Percentiles rank a stretch among this genome's conserved stretches.
Evolutionary conservation across 2,113 vertebrate genomes (phyloP).

Genomic region (Leiothrix lutea): DNA sequence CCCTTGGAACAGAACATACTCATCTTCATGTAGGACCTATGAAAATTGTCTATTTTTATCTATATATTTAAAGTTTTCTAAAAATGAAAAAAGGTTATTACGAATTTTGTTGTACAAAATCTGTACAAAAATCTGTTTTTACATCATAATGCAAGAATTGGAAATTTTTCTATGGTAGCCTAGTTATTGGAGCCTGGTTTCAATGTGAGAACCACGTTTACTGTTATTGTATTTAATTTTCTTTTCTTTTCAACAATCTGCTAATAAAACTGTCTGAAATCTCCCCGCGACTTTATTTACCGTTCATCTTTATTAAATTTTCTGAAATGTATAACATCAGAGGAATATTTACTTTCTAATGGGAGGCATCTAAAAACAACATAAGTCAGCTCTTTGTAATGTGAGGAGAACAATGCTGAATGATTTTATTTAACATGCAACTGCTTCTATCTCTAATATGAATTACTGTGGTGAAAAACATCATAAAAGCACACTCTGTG

Average conservation of each 20-base stretch:
- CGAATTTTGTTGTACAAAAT: conserved; percentile 88
- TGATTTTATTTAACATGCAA: conserved; percentile 85
- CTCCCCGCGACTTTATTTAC: conserved; percentile 79
- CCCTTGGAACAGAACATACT: conserved; percentile 84
- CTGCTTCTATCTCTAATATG: conserved; percentile 83
- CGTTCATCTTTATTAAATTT: conserved; percentile 79
- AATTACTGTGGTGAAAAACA: conserved; percentile 82
- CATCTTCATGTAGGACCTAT: conserved; percentile 88
- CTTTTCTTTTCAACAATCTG: conserved; percentile 87
- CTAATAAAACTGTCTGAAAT: conserved; percentile 89
- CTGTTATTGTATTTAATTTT: conserved; percentile 87
- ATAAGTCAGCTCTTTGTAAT: conserved; percentile 84
- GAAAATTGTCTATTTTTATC: conserved; percentile 90
- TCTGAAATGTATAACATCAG: conserved; percentile 75
- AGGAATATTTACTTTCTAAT: conserved; percentile 85
- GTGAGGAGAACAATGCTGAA: conserved; percentile 76
- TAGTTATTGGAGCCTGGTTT: conserved; percentile 86
- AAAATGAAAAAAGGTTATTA: conserved; percentile 88
- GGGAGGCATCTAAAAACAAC: conserved; percentile 81
- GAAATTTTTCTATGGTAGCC: conserved; percentile 86
- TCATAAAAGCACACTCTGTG: conserved; percentile 82
- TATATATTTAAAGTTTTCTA: conserved; percentile 91
- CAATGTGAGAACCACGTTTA: conserved; percentile 85
- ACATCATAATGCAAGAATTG: conserved; percentile 86
- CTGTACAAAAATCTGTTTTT: conserved; percentile 89